Percentiles rank a stretch among this genome's conserved stretches.
These are phyloP conservation scores for Sardina pilchardus DNA, from an alignment of 2,113 vertebrate species.

Conservation along the genomic window DNA sequence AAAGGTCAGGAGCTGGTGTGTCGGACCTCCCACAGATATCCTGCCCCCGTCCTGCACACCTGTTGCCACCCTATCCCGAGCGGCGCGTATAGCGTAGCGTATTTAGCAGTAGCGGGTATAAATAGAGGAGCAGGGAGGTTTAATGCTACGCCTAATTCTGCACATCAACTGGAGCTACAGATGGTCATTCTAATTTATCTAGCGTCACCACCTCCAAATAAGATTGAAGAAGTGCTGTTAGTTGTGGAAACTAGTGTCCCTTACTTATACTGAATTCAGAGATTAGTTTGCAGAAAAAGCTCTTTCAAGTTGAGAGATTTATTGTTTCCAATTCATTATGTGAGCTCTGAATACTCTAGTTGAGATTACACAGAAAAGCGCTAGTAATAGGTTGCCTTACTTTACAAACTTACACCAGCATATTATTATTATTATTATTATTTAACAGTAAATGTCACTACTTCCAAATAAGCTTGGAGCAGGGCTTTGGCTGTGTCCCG, in stretches of 20 bases:
- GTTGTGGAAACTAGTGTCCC: neutral
- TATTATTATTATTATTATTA: too few species aligned
- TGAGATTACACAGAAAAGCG: too few species aligned
- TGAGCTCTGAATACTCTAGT: too few species aligned
- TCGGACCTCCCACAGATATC: neutral
- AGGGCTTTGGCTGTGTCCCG: too few species aligned
- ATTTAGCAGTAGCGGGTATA: neutral
- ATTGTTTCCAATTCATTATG: too few species aligned
- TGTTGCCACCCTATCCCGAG: neutral
- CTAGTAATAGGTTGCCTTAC: too few species aligned
- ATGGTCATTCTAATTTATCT: neutral
- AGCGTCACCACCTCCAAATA: neutral
- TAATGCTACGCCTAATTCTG: neutral
- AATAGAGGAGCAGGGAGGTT: neutral
- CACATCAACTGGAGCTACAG: neutral
- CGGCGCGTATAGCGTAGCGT: too few species aligned
- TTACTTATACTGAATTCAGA: too few species aligned
- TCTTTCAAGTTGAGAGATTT: too few species aligned
- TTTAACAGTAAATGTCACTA: neutral
- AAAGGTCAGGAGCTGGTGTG: neutral
- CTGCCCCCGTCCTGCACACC: neutral
- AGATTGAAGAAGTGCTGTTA: neutral
- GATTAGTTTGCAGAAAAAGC: too few species aligned
- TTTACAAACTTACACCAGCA: too few species aligned
- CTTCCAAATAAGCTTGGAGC: neutral